These are phyloP conservation scores for Indicator indicator DNA, from an alignment of 2,113 vertebrate genomes.

Conservation along the genomic window DNA sequence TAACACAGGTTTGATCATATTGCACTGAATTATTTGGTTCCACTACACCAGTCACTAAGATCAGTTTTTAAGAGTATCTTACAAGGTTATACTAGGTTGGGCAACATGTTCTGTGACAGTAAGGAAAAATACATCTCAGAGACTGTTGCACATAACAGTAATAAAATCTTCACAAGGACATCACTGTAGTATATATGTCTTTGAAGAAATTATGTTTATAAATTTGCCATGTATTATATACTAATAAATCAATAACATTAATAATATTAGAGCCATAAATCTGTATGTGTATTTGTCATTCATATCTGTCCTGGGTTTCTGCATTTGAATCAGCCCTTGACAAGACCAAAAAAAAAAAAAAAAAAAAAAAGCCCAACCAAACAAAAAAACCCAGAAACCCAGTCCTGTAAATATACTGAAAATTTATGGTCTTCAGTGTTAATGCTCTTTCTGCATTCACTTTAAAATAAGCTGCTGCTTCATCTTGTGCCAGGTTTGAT, in stretches of 20 bases:
- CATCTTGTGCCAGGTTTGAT: not conserved
- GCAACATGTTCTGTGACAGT: not conserved
- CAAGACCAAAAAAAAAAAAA: not conserved
- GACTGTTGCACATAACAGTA: not conserved
- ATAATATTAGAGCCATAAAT: not conserved
- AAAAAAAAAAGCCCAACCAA: not conserved
- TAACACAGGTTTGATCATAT: not conserved
- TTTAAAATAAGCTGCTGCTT: slow-evolving; percentile 2
- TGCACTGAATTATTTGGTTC: not conserved
- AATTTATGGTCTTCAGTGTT: not conserved
- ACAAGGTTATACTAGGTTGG: not conserved
- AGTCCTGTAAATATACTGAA: not conserved
- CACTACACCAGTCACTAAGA: not conserved
- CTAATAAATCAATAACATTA: not conserved
- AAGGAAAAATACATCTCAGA: not conserved
- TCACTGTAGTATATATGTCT: not conserved
- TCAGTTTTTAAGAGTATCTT: not conserved
- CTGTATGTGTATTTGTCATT: not conserved
- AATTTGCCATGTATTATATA: not conserved
- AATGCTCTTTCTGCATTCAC: not conserved
- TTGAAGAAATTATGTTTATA: not conserved
- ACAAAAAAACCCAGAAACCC: not conserved
- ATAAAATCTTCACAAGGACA: not conserved
- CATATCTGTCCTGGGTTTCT: not conserved
- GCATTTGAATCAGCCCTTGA: not conserved